Evolutionary conservation across 2,888 invertebrate genomes (phyloP), one percentile per base, ranked within the genome.

Genomic region (Tipula helvola): DNA sequence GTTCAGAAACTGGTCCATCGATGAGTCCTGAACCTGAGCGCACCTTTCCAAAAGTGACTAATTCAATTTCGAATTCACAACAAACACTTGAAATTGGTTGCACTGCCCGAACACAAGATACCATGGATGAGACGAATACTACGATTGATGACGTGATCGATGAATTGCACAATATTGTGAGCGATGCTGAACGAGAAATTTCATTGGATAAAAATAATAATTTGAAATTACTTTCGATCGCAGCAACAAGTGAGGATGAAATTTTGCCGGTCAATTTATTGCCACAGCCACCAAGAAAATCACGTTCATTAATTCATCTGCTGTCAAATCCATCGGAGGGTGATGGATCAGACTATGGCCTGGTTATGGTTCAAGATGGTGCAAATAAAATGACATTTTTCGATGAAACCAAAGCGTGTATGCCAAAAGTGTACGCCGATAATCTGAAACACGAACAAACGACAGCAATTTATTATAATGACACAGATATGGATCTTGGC

Each of bases 81-180:
- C 36, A 84, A 84, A 84, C 41, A 39, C 41, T 84, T 2, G 84
- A 84, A 84, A 84, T 39, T n/a, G 41, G 84, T 13, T 36, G 36
- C n/a, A 83, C 12, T 1, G 5, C 41, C 5, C 41, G 36, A 39
- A 5, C 84, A 2, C 84, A 36, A 8, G 41, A 87, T 85, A 12
- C 86, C 52, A 18, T 57, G n/a, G 86, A 86, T 10, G 86, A 86
- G 12, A 57, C 16, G 12, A 84, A 96, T 91, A 95, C 96, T 0
- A 96, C 96, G 2, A 96, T 97, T 88, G 96, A 97, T 89, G 96
- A 96, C 91, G 97, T 96, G 1, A 96, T 97, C 89, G 96, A 96
- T 90, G 96, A 97, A 90, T 91, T 97, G 52, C 93, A 95, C 88
- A 96, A 96, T 89, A 96, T 97, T 88, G 96, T 96, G 0, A 96